Evolutionary conservation across 2,888 invertebrate species (phyloP).

Genomic region (Arrhopalites spinosus): DNA sequence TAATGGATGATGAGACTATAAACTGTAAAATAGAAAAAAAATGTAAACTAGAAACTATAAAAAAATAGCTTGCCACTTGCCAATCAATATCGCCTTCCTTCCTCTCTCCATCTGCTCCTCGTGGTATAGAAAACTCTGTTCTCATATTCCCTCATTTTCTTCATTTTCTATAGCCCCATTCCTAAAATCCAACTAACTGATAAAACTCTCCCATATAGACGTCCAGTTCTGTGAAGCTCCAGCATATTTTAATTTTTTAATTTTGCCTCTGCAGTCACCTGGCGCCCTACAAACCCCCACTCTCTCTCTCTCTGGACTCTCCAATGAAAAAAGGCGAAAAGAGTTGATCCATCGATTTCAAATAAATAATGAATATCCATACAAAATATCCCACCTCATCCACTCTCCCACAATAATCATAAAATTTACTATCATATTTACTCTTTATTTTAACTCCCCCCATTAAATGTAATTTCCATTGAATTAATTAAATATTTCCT

Average conservation of each 20-base stretch:
- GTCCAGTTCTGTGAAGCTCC: not conserved
- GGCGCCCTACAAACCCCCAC: not conserved
- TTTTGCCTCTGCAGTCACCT: not conserved
- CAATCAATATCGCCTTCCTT: slow-evolving; percentile 25
- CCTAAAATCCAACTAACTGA: not conserved
- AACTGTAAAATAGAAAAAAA: slow-evolving; percentile 12
- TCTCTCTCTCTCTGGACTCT: not conserved
- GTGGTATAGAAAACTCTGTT: not conserved
- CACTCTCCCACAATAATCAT: too few species aligned
- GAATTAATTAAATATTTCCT: too few species aligned
- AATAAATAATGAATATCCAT: too few species aligned
- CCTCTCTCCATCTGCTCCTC: slow-evolving; percentile 21
- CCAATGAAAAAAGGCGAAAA: not conserved
- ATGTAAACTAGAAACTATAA: slow-evolving; percentile 19
- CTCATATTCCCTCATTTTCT: slow-evolving; percentile 5
- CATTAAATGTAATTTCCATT: too few species aligned
- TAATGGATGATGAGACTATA: slow-evolving; percentile 11
- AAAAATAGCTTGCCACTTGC: slow-evolving; percentile 17
- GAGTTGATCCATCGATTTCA: too few species aligned
- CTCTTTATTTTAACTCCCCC: too few species aligned
- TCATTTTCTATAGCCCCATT: not conserved
- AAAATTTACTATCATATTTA: too few species aligned
- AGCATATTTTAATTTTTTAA: too few species aligned
- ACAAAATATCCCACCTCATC: too few species aligned
- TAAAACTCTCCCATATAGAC: not conserved